Evolutionary conservation across 2,797 vertebrate species (phyloP), one percentile per base, ranked within the genome.

Genomic region (Tokudaia tokunoshimensis): DNA sequence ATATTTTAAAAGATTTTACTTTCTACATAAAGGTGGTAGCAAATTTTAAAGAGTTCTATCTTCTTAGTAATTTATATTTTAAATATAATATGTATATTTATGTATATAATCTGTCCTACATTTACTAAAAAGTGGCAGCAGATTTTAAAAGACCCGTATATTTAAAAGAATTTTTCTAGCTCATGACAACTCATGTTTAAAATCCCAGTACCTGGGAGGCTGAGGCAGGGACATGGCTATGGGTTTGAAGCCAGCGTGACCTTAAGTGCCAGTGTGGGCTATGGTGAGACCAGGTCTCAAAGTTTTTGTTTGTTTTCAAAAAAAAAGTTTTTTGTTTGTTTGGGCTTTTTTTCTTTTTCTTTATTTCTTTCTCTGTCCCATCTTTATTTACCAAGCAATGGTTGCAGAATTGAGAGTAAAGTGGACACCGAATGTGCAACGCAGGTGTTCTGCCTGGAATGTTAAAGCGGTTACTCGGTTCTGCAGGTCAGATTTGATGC

Each of bases 1-100:
- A 2, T 65, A 86, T 96, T 95, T 95, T 70, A 59, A 85, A 92
- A 81, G 80, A 93, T 63, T 96, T 92, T 92, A 94, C 63, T 88
- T 17, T 63, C 44, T 90, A 34, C 7, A 61, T 75, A 76, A 89
- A 76, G 17, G 86, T 89, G 70, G 37, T 34, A 76, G 55, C 19
- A 14, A 76, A 57, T 89, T 76, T 89, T 76, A 88, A 88, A 75
- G n/a, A 88, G 50, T 44, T 70, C 12, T 74, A 13, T 57, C 74
- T 88, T 57, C 57, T 74, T 10, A 87, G n/a, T 74, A 88, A 88
- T 57, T 88, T 88, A 74, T 88, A 88, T 88, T 76, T 89, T 75
- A 88, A 57, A 26, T 74, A 41, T n/a, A 52, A 19, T 11, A 19
- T 83, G 41, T 72, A 37, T 34, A 67, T n/a, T n/a, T 63, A 41